Evolutionary conservation across 2,888 invertebrate genomes (phyloP).

Genomic region (Mayetiola destructor): DNA sequence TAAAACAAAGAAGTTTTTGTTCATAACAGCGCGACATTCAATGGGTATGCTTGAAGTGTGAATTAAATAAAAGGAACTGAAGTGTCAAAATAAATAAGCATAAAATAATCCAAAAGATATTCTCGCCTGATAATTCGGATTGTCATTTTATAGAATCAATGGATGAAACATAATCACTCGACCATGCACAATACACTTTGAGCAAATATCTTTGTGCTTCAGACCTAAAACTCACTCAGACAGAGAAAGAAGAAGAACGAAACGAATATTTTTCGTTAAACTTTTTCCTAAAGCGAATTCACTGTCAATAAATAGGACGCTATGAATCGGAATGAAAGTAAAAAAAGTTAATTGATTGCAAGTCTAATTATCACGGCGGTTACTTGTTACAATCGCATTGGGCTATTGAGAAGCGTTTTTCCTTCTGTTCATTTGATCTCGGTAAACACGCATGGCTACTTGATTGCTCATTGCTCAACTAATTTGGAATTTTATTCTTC

Average conservation of each 20-base stretch:
- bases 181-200: too few species aligned
- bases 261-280: too few species aligned
- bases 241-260: background rate
- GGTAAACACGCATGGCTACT: too few species aligned
- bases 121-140: background rate
- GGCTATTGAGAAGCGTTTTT: conserved; percentile 9
- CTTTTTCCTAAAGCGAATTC: too few species aligned
- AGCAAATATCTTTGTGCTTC: too few species aligned
- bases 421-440: too few species aligned
- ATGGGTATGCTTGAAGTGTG: conserved; percentile 1
- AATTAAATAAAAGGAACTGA: background rate
- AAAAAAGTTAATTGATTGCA: conserved; percentile 8
- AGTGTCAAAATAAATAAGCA: background rate
- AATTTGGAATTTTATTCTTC: too few species aligned
- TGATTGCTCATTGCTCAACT: too few species aligned
- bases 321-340: too few species aligned
- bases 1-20: background rate
- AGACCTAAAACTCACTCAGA: background rate
- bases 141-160: background rate
- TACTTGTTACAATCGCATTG: conserved; percentile 6
- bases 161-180: background rate
- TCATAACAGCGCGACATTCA: background rate
- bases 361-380: conserved; percentile 8
- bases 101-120: background rate
- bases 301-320: too few species aligned